phyloP scores from a whole-genome alignment of 2,113 vertebrate species.

The Gambusia affinis region DNA sequence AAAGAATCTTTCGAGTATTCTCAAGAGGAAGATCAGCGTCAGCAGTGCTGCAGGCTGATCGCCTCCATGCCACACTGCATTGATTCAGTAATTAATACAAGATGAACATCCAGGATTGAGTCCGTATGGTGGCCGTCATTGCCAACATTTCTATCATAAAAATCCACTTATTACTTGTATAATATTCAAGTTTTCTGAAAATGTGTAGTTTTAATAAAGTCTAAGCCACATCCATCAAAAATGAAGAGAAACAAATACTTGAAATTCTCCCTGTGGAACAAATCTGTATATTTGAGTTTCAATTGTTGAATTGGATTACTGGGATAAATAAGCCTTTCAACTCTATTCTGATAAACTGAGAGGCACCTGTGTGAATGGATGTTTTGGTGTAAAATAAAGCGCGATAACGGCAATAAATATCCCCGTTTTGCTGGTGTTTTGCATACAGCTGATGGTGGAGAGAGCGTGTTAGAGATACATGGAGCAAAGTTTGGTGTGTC shows the following conservation, averaged over 20 bases:
- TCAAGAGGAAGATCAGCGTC: neutral
- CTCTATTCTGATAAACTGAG: neutral
- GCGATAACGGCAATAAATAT: neutral
- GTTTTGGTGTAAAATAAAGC: neutral
- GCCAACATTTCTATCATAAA: neutral
- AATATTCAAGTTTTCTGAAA: neutral
- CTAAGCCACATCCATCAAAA: neutral
- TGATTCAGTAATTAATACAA: neutral
- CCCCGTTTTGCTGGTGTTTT: neutral
- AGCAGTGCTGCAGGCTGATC: neutral
- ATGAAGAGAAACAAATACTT: neutral
- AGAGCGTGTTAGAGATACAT: slow-evolving; percentile 4
- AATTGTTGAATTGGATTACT: neutral
- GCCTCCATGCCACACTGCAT: neutral
- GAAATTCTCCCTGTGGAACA: neutral
- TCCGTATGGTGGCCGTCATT: neutral
- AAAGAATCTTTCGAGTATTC: too few relatives aligned
- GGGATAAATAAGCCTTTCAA: neutral
- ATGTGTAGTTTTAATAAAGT: neutral
- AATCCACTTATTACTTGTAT: neutral
- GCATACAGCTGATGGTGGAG: slow-evolving; percentile 11
- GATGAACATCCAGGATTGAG: neutral
- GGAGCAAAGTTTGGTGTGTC: slow-evolving; percentile 34
- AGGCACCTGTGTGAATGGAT: neutral
- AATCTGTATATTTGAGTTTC: neutral